A percentile compares a stretch with the other conserved stretches of the same genome.
These are phyloP conservation scores for Eulithis prunata DNA, from an alignment of 2,888 invertebrate species.

Conservation along the genomic window DNA sequence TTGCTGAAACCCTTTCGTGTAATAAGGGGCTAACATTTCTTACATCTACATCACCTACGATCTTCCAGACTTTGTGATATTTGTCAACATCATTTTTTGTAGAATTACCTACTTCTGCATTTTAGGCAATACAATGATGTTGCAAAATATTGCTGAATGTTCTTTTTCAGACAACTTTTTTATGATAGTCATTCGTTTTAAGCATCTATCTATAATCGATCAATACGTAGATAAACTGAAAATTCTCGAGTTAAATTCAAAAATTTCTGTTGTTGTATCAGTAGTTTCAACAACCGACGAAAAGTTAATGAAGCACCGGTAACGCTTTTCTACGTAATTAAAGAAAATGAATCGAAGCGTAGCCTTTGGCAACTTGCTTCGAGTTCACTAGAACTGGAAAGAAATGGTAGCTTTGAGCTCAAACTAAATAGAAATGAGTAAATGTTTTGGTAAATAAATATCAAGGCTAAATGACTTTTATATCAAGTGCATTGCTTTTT, in stretches of 20 bases:
- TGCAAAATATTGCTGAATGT: too few relatives aligned
- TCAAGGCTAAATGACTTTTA: not conserved
- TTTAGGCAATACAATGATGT: too few relatives aligned
- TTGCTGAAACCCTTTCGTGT: conserved; percentile 49
- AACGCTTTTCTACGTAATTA: conserved; percentile 31
- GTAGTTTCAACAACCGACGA: conserved; percentile 3
- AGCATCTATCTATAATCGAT: not conserved
- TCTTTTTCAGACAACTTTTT: too few relatives aligned
- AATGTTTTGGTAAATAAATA: conserved; percentile 5
- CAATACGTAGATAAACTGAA: not conserved
- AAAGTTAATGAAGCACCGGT: conserved; percentile 15
- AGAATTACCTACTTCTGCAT: too few relatives aligned
- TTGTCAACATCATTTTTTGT: too few relatives aligned
- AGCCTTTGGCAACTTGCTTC: conserved; percentile 25
- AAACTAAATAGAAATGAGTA: conserved; percentile 18
- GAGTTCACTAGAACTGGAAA: conserved; percentile 19
- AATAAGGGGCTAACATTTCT: conserved; percentile 39
- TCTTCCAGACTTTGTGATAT: too few relatives aligned
- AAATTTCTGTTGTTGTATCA: conserved; percentile 4
- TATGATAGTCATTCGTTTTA: too few relatives aligned
- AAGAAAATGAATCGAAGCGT: conserved; percentile 26
- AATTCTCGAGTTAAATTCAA: not conserved
- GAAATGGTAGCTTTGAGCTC: conserved; percentile 27
- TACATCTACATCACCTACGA: conserved; percentile 19
- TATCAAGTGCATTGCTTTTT: not conserved